Evolutionary conservation across 2,113 vertebrate species (phyloP), one percentile per base, ranked within the genome.

Genomic region (Ceratotherium simum): DNA sequence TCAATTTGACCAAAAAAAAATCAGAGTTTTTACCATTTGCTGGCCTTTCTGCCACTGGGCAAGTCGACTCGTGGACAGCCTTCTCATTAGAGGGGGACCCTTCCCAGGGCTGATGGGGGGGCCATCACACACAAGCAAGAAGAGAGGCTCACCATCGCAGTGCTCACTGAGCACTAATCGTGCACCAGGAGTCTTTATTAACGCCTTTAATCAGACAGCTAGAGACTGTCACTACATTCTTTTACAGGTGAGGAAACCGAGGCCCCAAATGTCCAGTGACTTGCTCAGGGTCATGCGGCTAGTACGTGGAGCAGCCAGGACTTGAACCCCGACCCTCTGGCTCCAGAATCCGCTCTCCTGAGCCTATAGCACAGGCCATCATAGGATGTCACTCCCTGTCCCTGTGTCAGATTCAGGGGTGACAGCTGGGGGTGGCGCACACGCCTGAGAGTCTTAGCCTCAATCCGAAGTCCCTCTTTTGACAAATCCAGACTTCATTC

Each of bases 91-190:
- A 90, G 80, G 9, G 9, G 65, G 16, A 31, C 39, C 33, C 7
- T 72, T 23, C 33, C 6, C 2, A 11, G 25, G 42, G 64, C n/a
- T n/a, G 67, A 18, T 3, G 3, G 12, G 23, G 62, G 69, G 21
- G 51, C 33, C 56, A 0, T 65, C 31, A n/a, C 60, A 7, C 5
- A 12, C 0, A 1, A 5, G 9, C 58, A 33, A 87, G 72, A n/a
- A 36, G 58, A 2, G 31, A 65, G 29, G 23, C 2, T 8, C 33
- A 8, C 13, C 54, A 11, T 0, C 5, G 54, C 11, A 1, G 1
- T 1, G 3, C 42, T 3, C 6, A 20, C 80, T 12, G 29, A 51
- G 39, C 21, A 31, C 60, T 29, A 3, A 6, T 0, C 39, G 5
- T 8, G 48, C 56, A 20, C 58, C 54, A 48, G 29, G 31, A 46